Conservation (phyloP, 1,140 invertebrate species). For the Bradysia coprophila region DNA sequence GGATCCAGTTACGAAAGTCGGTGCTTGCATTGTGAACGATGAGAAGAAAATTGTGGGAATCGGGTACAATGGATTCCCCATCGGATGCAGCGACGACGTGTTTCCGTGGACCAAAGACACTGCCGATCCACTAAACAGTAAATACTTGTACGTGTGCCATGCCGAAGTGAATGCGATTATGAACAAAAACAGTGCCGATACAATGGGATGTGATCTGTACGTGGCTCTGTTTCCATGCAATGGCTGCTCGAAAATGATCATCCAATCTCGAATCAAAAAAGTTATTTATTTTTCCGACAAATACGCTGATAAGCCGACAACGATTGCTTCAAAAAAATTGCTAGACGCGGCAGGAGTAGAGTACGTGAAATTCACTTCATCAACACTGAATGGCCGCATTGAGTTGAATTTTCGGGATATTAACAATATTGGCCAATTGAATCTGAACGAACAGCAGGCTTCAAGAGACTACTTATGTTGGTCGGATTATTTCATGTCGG, state of each 20-base stretch:
- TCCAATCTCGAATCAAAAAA: slow-evolving; percentile 76
- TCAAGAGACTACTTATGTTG: slow-evolving; percentile 34
- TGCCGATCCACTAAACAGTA: slow-evolving; percentile 40
- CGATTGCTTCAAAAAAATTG: slow-evolving; percentile 59
- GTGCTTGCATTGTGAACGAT: slow-evolving; percentile 77
- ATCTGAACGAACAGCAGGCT: no score
- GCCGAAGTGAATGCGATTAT: slow-evolving; percentile 94
- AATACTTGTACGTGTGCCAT: slow-evolving; percentile 87
- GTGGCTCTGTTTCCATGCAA: slow-evolving; percentile 86
- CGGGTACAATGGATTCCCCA: slow-evolving; percentile 94
- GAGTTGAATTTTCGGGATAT: no score
- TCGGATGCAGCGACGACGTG: slow-evolving; percentile 67
- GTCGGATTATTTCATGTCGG: slow-evolving; percentile 83
- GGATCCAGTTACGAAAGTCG: slow-evolving; percentile 83
- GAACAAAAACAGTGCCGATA: slow-evolving; percentile 65
- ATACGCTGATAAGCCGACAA: slow-evolving; percentile 41
- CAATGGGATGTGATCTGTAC: slow-evolving; percentile 69
- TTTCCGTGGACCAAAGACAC: slow-evolving; percentile 68
- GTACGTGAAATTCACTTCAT: slow-evolving; percentile 46
- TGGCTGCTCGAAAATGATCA: slow-evolving; percentile 93
- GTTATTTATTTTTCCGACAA: slow-evolving; percentile 72
- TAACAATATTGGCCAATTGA: no score
- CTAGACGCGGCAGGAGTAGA: slow-evolving; percentile 53
- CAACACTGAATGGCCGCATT: no score
- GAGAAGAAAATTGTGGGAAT: slow-evolving; percentile 83